Percentiles rank a stretch among this genome's conserved stretches.
Evolutionary conservation across 2,797 vertebrate species (phyloP).

Genomic region (Rhinogobio ventralis): DNA sequence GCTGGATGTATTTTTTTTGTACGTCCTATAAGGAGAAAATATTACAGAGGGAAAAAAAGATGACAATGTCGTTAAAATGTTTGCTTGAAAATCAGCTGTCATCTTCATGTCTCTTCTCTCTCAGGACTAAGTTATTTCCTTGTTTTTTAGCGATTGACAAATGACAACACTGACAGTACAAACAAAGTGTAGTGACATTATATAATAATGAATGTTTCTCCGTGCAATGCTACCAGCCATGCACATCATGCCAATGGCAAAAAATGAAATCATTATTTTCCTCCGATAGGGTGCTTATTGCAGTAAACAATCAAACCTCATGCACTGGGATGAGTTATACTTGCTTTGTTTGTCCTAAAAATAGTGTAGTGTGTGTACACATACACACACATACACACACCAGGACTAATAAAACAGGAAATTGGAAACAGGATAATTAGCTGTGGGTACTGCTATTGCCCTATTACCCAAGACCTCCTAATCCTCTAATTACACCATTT

Average conservation of each 20-base stretch:
- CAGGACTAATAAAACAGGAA: slow-evolving; percentile 52
- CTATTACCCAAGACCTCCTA: slow-evolving; percentile 64
- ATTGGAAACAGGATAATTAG: slow-evolving; percentile 63
- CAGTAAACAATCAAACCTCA: slow-evolving; percentile 38
- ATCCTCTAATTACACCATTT: slow-evolving; percentile 69
- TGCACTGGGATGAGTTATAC: slow-evolving; percentile 30
- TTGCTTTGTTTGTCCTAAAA: slow-evolving; percentile 23
- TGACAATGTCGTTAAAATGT: slow-evolving; percentile 51
- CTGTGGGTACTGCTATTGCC: slow-evolving; percentile 58
- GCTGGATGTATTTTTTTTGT: background rate
- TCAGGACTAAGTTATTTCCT: slow-evolving; percentile 5
- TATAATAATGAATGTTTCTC: slow-evolving; percentile 33
- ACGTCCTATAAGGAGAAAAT: background rate
- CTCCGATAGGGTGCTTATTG: slow-evolving; percentile 48
- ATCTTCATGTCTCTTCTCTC: slow-evolving; percentile 42
- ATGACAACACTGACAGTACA: background rate
- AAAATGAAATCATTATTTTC: slow-evolving; percentile 24
- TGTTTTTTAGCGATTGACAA: background rate
- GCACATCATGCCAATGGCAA: slow-evolving; percentile 33
- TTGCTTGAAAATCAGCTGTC: slow-evolving; percentile 22
- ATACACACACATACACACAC: background rate
- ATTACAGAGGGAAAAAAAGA: slow-evolving; percentile 23
- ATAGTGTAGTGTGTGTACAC: background rate
- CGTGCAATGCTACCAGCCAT: slow-evolving; percentile 17
- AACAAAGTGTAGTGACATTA: slow-evolving; percentile 24